Base-by-base conservation (phyloP, 2,888 invertebrate genomes). In the Hirtodrosophila trivittata region DNA sequence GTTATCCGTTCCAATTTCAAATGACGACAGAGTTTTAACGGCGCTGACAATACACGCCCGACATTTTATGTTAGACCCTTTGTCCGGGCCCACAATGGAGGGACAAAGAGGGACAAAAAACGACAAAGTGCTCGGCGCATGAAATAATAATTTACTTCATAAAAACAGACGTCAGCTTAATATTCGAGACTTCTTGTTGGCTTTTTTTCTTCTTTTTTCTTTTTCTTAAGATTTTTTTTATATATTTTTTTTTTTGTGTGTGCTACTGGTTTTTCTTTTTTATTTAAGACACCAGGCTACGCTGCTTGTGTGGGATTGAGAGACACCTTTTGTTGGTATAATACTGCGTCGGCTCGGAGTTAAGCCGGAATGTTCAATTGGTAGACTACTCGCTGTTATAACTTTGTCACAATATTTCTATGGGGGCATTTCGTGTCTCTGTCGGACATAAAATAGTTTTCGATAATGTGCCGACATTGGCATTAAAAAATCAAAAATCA, bases 1-100 rank as follows among this genome's bases (percentile, higher is more conserved):
- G 52, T 68, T 71, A 76, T 82, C 82, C 86, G 88, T 87, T 88
- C 86, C 83, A 86, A 83, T 87, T 88, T 87, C 83, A 71, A 88
- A 87, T 75, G 76, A 65, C 85, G 82, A 84, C 87, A 86, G 76
- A 76, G 58, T 80, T 46, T 82, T 66, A 80, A 80, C 77, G 77
- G 77, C 82, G 77, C 69, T 77, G 77, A 77, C 83, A 80, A 81
- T 80, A 55, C 69, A 59, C 62, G 64, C 64, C 62, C 52, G 75
- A 73, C 56, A 62, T 66, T 58, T 74, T 45, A 49, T 62, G 54
- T 51, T 50, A 43, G 46, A 60, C 59, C 72, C 62, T 72, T 83
- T 75, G 65, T 77, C 32, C 52, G 60, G 13, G 33, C 10, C 38
- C 37, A 81, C 70, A 80, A 80, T 64, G 5, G 67, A 67, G 71